These are phyloP conservation scores for Meandrusa payeni DNA, from an alignment of 2,888 invertebrate genomes.

Conservation along the genomic window DNA sequence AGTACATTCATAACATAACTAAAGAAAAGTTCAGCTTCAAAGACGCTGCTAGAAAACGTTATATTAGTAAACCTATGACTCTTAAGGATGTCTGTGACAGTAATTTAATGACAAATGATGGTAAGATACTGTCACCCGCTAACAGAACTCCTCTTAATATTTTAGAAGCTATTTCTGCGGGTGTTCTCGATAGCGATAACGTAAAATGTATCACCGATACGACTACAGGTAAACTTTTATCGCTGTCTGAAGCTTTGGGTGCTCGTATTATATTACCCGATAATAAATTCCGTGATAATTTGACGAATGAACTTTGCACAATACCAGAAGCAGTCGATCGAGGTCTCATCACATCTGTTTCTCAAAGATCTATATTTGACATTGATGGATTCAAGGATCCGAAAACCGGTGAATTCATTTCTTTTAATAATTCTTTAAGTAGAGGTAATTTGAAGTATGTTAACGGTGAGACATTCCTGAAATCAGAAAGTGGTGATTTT, in stretches of 20 bases:
- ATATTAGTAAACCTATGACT: conserved; percentile 94
- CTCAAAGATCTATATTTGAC: conserved; percentile 93
- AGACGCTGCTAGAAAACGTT: conserved; percentile 90
- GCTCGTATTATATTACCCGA: conserved; percentile 89
- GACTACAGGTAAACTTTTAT: conserved; percentile 88
- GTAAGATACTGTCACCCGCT: conserved; percentile 90
- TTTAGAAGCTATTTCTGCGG: conserved; percentile 91
- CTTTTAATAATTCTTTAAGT: conserved; percentile 89
- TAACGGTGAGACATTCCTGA: conserved; percentile 86
- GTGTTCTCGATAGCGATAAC: conserved; percentile 91
- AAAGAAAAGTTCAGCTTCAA: conserved; percentile 88
- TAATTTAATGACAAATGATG: conserved; percentile 88
- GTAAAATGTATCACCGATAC: conserved; percentile 93
- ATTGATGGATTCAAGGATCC: conserved; percentile 95
- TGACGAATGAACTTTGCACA: conserved; percentile 86
- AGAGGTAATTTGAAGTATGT: conserved; percentile 89
- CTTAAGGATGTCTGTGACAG: conserved; percentile 92
- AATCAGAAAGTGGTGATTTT: conserved; percentile 86
- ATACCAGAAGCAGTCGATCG: conserved; percentile 94
- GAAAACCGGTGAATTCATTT: conserved; percentile 89
- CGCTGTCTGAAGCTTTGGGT: conserved; percentile 91
- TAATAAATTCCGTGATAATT: conserved; percentile 87
- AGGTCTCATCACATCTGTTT: conserved; percentile 93
- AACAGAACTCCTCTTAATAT: conserved; percentile 88
- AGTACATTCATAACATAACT: conserved; percentile 87